Evolutionary conservation across 2,113 vertebrate genomes (phyloP).

Genomic region (Motacilla alba): DNA sequence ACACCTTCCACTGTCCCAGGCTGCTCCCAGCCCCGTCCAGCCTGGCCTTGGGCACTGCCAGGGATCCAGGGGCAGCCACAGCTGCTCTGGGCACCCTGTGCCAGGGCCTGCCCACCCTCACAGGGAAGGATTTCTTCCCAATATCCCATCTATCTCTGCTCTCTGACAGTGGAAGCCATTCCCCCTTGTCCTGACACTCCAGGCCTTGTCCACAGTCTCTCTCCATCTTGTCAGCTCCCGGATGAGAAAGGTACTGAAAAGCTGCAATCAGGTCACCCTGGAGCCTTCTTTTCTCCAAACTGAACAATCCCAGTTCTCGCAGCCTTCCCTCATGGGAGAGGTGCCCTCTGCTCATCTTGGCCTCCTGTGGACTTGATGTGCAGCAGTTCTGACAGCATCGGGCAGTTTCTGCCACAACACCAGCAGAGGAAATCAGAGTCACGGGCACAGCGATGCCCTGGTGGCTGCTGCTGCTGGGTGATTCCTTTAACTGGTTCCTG

Average conservation of each 20-base stretch:
- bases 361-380: not conserved
- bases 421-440: not conserved
- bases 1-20: not conserved
- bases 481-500: not conserved
- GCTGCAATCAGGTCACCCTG: not conserved
- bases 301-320: not conserved
- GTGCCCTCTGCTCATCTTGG: not conserved
- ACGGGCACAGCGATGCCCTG: fast-evolving
- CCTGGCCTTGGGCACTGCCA: not conserved
- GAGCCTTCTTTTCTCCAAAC: not conserved
- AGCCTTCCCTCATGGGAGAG: not conserved
- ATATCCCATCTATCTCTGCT: not conserved
- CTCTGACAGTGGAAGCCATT: not conserved
- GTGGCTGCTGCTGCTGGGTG: not conserved
- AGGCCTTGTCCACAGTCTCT: not conserved
- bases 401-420: not conserved
- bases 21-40: fast-evolving
- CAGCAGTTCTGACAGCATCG: not conserved
- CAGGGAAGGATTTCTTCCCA: not conserved
- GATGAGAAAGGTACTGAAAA: not conserved
- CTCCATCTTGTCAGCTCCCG: not conserved
- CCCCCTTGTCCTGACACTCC: not conserved
- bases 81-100: not conserved
- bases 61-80: not conserved
- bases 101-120: not conserved